Evolutionary conservation across 2,113 vertebrate genomes (phyloP).

Genomic region (Piprites chloris): DNA sequence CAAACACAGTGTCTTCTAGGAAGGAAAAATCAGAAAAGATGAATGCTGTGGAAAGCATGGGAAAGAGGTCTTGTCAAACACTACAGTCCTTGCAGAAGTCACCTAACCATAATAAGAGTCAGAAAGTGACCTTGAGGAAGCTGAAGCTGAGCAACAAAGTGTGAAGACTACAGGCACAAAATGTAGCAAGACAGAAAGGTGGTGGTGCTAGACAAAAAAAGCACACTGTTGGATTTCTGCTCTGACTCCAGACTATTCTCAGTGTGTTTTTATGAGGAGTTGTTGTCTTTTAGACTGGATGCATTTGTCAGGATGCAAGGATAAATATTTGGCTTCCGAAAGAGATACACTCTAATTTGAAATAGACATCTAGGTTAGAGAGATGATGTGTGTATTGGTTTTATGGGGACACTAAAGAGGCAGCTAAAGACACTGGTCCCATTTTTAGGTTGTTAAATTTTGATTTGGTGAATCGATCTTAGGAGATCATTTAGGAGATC

Average conservation of each 20-base stretch:
- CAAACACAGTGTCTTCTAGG: not conserved
- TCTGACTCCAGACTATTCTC: not conserved
- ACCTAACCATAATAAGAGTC: not conserved
- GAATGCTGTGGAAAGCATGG: not conserved
- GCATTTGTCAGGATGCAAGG: not conserved
- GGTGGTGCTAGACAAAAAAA: not conserved
- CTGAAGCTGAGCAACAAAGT: not conserved
- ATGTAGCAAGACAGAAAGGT: not conserved
- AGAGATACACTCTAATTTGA: not conserved
- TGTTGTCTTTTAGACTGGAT: not conserved
- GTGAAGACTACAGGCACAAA: not conserved
- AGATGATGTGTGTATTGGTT: not conserved
- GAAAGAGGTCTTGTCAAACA: not conserved
- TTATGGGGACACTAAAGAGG: not conserved
- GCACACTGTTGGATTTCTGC: not conserved
- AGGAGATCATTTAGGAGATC: not conserved
- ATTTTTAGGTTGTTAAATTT: not conserved
- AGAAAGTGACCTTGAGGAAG: not conserved
- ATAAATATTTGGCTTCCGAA: not conserved
- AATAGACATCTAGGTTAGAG: not conserved
- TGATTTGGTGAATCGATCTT: not conserved
- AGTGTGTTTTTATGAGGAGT: not conserved
- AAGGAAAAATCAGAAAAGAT: not conserved
- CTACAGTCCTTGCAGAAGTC: not conserved
- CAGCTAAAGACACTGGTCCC: not conserved